Evolutionary conservation across 2,797 vertebrate species (phyloP), one percentile per base, ranked within the genome.

Genomic region (Sebastes goodei): DNA sequence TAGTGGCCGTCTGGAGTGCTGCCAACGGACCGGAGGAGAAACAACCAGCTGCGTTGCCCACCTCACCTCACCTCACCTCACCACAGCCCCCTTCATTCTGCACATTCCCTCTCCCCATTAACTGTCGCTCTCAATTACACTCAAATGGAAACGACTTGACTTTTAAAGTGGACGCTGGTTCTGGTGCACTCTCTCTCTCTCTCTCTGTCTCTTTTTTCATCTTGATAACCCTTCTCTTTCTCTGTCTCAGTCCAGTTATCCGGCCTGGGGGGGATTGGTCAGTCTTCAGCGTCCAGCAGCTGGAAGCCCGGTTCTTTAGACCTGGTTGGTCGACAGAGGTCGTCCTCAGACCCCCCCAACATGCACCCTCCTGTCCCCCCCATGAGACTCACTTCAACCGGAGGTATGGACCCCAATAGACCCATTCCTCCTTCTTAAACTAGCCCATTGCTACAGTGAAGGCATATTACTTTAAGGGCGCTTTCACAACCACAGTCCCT

Each of bases 261-360:
- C 60, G 91, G 96, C 88, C 94, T 96, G 81, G 94, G 95, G 79
- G 96, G 95, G 88, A 92, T 95, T 88, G 92, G 94, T 94, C 97
- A 97, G 93, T 91, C 96, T 70, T 94, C 97, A 72, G 90, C 93
- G 57, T 96, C 97, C 84, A 89, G 96, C 94, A 88, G 92, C 88
- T 99, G 99, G 99, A 99, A 98, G 93, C 95, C 97, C 75, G 95
- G 96, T 90, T 92, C 96, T 91, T 92, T 97, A 91, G 97, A 97
- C 93, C 95, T 97, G 93, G 95, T 94, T 79, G 96, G 97, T 90
- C 95, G 99, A 90, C 98, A 99, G 94, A 96, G 99, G 89, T 99
- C 99, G 35, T 99, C 98, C 86, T 99, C 99, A 53, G 99, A 99
- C 95, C 98, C 98, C 83, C 99, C 98, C 92, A 97, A 98, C 96